Conservation (phyloP, 2,888 invertebrate species). For the Deilephila porcellus region DNA sequence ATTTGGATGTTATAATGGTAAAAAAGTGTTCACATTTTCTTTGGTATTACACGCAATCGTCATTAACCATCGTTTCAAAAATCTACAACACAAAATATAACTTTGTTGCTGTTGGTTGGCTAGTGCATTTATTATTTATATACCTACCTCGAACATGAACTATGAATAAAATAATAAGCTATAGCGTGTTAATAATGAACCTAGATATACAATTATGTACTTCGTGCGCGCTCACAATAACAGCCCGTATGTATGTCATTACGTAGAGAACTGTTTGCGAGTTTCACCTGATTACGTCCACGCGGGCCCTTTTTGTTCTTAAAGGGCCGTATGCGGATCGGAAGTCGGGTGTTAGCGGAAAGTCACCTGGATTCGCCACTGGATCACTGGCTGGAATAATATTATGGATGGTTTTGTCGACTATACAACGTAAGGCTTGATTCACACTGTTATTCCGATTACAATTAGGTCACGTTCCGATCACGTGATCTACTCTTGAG, state of each 20-base stretch:
- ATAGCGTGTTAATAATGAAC: neutral
- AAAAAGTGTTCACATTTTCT: too few relatives aligned
- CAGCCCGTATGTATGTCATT: neutral
- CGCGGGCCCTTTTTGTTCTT: conserved; percentile 7
- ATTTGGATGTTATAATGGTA: too few relatives aligned
- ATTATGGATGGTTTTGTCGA: neutral
- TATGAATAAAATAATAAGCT: neutral
- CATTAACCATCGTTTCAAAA: too few relatives aligned
- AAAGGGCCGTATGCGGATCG: conserved; percentile 1
- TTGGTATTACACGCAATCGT: too few relatives aligned
- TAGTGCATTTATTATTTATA: too few relatives aligned
- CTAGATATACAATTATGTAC: neutral
- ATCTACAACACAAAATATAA: too few relatives aligned
- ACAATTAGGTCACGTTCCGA: too few relatives aligned
- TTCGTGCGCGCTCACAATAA: neutral
- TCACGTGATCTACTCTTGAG: too few relatives aligned
- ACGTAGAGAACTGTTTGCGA: neutral
- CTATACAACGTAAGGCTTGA: neutral
- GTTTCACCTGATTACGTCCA: conserved; percentile 20
- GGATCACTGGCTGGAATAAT: conserved; percentile 18
- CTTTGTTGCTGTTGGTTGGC: too few relatives aligned
- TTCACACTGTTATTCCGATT: too few relatives aligned
- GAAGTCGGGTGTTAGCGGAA: conserved; percentile 1
- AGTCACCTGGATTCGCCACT: conserved; percentile 3
- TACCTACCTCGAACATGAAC: too few relatives aligned